phyloP scores from a whole-genome alignment of 2,888 invertebrate genomes.

The Kryphioiulus occultus region DNA sequence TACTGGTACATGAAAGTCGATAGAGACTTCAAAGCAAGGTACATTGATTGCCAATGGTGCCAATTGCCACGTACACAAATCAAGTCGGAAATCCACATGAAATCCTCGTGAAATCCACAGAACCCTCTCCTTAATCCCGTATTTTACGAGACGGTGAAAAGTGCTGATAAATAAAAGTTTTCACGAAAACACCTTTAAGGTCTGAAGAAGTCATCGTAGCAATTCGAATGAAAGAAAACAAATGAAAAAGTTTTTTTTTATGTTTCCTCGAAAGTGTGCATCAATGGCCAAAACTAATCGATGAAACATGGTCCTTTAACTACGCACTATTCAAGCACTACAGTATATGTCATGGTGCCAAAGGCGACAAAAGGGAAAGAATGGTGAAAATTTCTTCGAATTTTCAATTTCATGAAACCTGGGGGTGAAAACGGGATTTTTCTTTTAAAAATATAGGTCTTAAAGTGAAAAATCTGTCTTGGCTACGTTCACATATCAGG shows the following conservation, averaged over 20 bases:
- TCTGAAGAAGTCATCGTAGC: neutral
- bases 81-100: neutral
- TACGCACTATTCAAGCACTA: neutral
- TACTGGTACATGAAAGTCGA: neutral
- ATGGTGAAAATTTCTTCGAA: conserved; percentile 13
- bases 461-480: conserved; percentile 34
- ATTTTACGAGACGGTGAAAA: neutral
- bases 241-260: neutral
- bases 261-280: neutral
- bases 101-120: too few species aligned
- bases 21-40: neutral
- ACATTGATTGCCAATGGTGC: neutral
- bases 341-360: too few species aligned
- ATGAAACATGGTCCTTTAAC: conserved; percentile 14
- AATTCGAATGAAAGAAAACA: neutral
- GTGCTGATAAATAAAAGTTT: neutral
- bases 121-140: neutral
- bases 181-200: neutral
- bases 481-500: neutral
- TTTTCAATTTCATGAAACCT: conserved; percentile 19
- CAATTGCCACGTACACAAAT: neutral
- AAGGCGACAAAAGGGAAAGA: neutral
- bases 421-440: neutral
- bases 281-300: conserved; percentile 27
- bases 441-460: conserved; percentile 23